These are phyloP conservation scores for Epinephelus awoara DNA, from an alignment of 2,797 vertebrate genomes.

Conservation along the genomic window DNA sequence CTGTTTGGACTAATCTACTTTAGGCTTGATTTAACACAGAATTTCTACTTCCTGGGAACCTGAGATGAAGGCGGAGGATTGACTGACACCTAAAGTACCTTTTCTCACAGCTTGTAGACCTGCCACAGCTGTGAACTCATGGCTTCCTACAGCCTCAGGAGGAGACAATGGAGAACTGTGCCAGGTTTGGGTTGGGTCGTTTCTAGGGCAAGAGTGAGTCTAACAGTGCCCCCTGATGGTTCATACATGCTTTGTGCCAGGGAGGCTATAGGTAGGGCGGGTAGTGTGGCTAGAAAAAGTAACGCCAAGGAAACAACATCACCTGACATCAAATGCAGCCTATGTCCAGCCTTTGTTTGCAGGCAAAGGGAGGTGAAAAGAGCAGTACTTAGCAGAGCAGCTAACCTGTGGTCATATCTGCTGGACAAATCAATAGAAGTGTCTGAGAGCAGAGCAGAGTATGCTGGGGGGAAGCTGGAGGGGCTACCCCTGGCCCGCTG, in stretches of 20 bases:
- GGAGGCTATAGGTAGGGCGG: conserved; percentile 3
- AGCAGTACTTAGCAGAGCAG: conserved; percentile 89
- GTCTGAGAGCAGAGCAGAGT: conserved; percentile 89
- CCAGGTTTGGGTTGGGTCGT: conserved; percentile 49
- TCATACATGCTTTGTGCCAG: conserved; percentile 37
- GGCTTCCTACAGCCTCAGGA: conserved; percentile 48
- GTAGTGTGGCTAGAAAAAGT: conserved; percentile 21
- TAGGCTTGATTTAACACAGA: conserved; percentile 64
- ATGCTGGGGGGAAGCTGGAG: conserved; percentile 83
- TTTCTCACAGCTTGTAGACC: conserved; percentile 62
- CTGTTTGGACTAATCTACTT: conserved; percentile 63
- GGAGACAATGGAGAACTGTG: conserved; percentile 52
- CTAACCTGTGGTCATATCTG: conserved; percentile 88
- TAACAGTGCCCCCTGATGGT: conserved; percentile 75
- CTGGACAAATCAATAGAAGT: conserved; percentile 93
- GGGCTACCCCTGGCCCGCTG: conserved; percentile 86
- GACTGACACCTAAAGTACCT: conserved; percentile 70
- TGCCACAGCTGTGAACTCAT: conserved; percentile 51
- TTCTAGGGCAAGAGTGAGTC: conserved; percentile 44
- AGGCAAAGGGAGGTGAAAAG: conserved; percentile 73
- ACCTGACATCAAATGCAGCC: conserved; percentile 57
- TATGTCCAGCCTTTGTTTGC: conserved; percentile 65
- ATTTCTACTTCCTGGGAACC: conserved; percentile 65
- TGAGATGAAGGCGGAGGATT: conserved; percentile 55
- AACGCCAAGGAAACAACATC: conserved; percentile 40